Evolutionary conservation across 2,888 invertebrate genomes (phyloP), one percentile per base, ranked within the genome.

Genomic region (Dasypogon diadema): DNA sequence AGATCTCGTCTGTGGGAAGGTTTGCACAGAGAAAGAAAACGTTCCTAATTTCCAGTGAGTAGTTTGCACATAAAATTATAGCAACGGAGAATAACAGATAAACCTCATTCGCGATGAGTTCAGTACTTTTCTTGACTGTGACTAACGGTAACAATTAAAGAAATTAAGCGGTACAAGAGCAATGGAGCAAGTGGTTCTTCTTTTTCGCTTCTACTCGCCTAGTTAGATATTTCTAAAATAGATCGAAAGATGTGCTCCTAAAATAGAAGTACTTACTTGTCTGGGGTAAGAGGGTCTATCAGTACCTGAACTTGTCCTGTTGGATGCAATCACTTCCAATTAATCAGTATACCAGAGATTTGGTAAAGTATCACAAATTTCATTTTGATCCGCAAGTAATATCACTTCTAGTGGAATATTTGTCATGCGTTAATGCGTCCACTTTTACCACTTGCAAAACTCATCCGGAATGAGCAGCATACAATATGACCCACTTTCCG

Each of bases 61-160:
- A 42, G n/a, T 42, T 42, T 42, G 42, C 8, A 30, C 30, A 5
- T 42, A n/a, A 10, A 2, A 42, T 42, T 42, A 42, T 12, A 42
- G n/a, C 34, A 42, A 42, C n/a, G 12, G n/a, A 42, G 42, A 42
- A 42, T 42, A 42, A 8, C 4, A 30, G 30, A 42, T 42, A 42
- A 60, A 37, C 60, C 60, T 34, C 60, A 60, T 60, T 60, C 37
- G 16, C 34, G 60, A 60, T 60, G 60, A 60, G 34, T 60, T 60
- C 60, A 60, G 60, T 34, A 34, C 21, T 60, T 60, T 26, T 34
- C 60, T 60, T 60, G 21, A 37, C 22, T 34, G 60, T 60, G 60
- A 60, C 60, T 60, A 60, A 60, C 60, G 60, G 60, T 60, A 60
- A 60, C 37, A 60, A 60, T 60, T 60, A 60, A 42, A 60, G 60